These are phyloP conservation scores for Coelogynopora nodosa DNA, from an alignment of 2,888 invertebrate genomes.

Conservation along the genomic window DNA sequence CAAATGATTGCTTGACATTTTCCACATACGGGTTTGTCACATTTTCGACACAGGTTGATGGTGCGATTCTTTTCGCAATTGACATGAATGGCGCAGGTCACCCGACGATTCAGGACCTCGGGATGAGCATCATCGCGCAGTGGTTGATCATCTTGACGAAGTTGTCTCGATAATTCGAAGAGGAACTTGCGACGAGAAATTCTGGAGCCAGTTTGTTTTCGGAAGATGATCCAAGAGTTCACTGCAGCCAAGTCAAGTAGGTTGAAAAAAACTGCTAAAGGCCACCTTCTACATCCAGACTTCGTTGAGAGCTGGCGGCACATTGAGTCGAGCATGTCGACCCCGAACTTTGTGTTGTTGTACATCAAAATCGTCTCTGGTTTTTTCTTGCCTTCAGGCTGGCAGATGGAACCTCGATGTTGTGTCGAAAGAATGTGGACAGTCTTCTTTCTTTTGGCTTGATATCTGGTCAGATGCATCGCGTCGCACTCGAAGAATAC, in stretches of 20 bases:
- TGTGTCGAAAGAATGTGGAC: neutral
- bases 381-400: constrained; percentile 31
- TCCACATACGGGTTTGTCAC: constrained; percentile 11
- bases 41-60: constrained; percentile 20
- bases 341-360: constrained; percentile 34
- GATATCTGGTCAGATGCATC: constrained; percentile 20
- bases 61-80: constrained; percentile 27
- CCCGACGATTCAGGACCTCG: constrained; percentile 9
- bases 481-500: constrained; percentile 20
- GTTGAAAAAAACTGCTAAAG: constrained; percentile 34
- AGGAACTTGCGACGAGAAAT: constrained; percentile 31
- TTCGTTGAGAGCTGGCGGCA: constrained; percentile 24
- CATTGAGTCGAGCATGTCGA: constrained; percentile 37
- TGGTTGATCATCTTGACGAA: constrained; percentile 20
- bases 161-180: constrained; percentile 22
- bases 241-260: constrained; percentile 29
- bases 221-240: constrained; percentile 23
- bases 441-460: constrained; percentile 33
- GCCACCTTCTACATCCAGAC: constrained; percentile 22
- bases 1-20: constrained; percentile 26
- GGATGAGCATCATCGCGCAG: constrained; percentile 21
- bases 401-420: constrained; percentile 26
- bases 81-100: constrained; percentile 28
- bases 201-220: constrained; percentile 22
- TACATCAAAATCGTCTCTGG: constrained; percentile 25